These are phyloP conservation scores for Urosaurus nigricauda DNA, from an alignment of 2,797 vertebrate genomes.

Conservation along the genomic window DNA sequence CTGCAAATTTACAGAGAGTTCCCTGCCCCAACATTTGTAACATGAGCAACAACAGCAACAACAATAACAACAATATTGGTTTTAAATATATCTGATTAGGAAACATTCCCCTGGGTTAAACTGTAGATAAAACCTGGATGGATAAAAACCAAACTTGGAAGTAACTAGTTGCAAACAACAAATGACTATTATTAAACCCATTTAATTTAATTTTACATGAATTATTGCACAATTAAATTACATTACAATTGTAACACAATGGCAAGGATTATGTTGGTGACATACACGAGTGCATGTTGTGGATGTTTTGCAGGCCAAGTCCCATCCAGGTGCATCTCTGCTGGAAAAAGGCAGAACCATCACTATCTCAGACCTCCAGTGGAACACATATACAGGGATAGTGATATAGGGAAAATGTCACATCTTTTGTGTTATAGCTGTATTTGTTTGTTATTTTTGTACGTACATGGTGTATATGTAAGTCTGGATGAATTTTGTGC, in stretches of 20 bases:
- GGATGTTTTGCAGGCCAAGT: too few species aligned
- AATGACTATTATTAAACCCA: neutral
- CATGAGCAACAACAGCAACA: neutral
- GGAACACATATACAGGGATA: too few species aligned
- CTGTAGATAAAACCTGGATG: neutral
- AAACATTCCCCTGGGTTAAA: neutral
- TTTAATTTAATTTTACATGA: neutral
- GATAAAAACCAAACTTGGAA: neutral
- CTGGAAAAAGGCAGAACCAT: too few species aligned
- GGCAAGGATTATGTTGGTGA: too few species aligned
- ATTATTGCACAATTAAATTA: neutral
- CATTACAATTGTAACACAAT: neutral
- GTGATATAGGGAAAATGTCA: neutral
- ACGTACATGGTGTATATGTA: neutral
- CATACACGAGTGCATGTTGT: too few species aligned
- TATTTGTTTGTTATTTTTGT: neutral
- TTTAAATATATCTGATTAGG: neutral
- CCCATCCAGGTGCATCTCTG: too few species aligned
- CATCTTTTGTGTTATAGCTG: neutral
- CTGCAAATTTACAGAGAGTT: neutral
- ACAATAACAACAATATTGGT: neutral
- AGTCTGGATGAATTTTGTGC: neutral
- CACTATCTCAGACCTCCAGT: too few species aligned
- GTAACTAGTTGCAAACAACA: neutral
- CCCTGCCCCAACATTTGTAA: neutral